Evolutionary conservation across 2,888 invertebrate genomes (phyloP), one percentile per base, ranked within the genome.

Genomic region (Perithous albicinctus): DNA sequence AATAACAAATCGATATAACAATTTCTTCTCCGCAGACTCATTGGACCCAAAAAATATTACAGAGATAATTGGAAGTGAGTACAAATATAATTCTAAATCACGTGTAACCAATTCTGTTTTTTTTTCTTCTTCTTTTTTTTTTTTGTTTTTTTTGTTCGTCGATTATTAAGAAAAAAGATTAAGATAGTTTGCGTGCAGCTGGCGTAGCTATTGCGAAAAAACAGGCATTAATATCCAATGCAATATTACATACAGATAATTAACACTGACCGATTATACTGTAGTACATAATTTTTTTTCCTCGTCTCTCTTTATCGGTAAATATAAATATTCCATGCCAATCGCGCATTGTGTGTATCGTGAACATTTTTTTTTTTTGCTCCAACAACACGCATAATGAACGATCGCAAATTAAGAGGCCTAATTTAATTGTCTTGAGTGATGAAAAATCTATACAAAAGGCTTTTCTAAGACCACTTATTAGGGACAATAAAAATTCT

Each of bases 171-270:
- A 64, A 54, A 75, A 82, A 82, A 81, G 56, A 82, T 77, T 80
- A 67, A 84, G 84, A 86, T 77, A 84, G 66, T 83, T 85, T 87
- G 84, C 88, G 89, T 89, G 89, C 89, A 88, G 73, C 85, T 86
- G 85, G 81, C 85, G 83, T 86, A 87, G 86, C 85, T 88, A 82
- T 86, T 76, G 84, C 84, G 83, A 81, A 84, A n/a, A 72, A 86
- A 86, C 87, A 89, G 87, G 87, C 88, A 89, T 80, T 81, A 74
- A 86, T 86, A 87, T 82, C 77, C 82, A 87, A 88, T 87, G 85
- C 86, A 87, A 87, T 83, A 85, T n/a, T 85, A 88, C 86, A 87
- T 81, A 87, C 85, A 85, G 79, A 87, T 80, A 79, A 76, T 78
- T 66, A 83, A 78, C 82, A 83, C 46, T 59, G 76, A 80, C 78